These are phyloP conservation scores for Palythoa grandis DNA, from an alignment of 92 coral and sea anemone species.

Conservation along the genomic window DNA sequence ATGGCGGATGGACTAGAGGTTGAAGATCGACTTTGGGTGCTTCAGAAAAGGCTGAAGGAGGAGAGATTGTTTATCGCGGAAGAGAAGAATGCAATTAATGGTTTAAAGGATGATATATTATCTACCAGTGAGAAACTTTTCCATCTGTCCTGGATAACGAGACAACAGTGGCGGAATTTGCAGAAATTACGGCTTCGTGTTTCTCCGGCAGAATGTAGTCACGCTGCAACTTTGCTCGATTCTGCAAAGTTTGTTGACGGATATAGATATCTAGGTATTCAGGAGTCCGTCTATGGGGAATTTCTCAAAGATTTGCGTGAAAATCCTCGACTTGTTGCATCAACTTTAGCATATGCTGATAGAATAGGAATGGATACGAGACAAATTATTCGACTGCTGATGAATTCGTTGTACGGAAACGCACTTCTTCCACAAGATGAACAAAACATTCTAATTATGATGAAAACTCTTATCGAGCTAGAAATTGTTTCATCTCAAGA, in stretches of 20 bases:
- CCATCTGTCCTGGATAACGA: constrained; percentile 90
- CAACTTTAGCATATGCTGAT: constrained; percentile 85
- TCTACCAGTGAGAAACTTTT: constrained; percentile 87
- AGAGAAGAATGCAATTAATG: constrained; percentile 79
- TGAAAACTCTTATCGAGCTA: constrained; percentile 76
- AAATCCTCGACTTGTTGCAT: constrained; percentile 78
- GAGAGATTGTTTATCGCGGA: constrained; percentile 84
- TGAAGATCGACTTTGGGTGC: constrained; percentile 73
- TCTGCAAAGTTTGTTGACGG: constrained; percentile 85
- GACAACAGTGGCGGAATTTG: constrained; percentile 93
- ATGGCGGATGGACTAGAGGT: constrained; percentile 76
- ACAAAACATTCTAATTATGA: constrained; percentile 69
- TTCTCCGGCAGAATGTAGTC: constrained; percentile 87
- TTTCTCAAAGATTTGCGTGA: constrained; percentile 87
- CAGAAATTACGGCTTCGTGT: constrained; percentile 74
- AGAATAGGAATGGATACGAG: constrained; percentile 78
- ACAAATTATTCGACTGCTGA: constrained; percentile 78
- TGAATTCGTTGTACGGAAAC: constrained; percentile 88
- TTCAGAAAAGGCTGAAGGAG: constrained; percentile 86
- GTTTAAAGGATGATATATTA: constrained; percentile 72
- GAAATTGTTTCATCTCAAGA: constrained; percentile 78
- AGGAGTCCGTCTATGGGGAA: constrained; percentile 94
- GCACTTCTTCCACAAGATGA: constrained; percentile 93
- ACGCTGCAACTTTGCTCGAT: constrained; percentile 83
- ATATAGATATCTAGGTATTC: constrained; percentile 77